These are phyloP conservation scores for Thinocorus orbignyianus DNA, from an alignment of 2,113 vertebrate genomes.

Conservation along the genomic window DNA sequence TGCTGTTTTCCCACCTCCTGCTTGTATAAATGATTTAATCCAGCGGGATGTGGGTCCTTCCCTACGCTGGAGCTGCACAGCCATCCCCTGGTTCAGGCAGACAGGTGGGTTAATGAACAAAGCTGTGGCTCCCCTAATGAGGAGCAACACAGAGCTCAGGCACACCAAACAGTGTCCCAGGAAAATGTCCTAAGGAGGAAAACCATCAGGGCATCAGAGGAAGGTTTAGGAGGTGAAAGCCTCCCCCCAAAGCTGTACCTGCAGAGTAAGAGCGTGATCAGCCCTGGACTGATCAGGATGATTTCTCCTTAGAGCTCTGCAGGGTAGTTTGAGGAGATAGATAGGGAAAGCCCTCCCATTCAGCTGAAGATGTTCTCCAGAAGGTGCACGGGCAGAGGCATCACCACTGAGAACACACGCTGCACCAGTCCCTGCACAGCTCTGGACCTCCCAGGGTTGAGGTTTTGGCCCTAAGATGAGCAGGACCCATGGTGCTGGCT, in stretches of 20 bases:
- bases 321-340: neutral
- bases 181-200: neutral
- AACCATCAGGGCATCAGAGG: neutral
- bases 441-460: rapidly evolving
- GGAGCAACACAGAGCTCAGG: neutral
- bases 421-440: neutral
- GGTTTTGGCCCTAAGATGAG: neutral
- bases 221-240: neutral
- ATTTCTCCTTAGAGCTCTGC: neutral
- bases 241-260: neutral
- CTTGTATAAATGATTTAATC: neutral
- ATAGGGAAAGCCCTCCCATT: neutral
- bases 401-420: neutral
- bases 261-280: rapidly evolving
- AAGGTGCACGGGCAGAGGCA: neutral
- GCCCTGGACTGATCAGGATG: neutral
- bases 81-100: too few species aligned
- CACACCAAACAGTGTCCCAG: too few species aligned
- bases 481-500: rapidly evolving
- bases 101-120: neutral
- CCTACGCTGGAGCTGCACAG: neutral
- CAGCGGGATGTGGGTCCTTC: neutral
- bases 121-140: neutral
- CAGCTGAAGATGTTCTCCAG: neutral
- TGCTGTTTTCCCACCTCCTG: neutral